These are phyloP conservation scores for Sebastes ruberrimus DNA, from an alignment of 2,797 vertebrate genomes.

Conservation along the genomic window DNA sequence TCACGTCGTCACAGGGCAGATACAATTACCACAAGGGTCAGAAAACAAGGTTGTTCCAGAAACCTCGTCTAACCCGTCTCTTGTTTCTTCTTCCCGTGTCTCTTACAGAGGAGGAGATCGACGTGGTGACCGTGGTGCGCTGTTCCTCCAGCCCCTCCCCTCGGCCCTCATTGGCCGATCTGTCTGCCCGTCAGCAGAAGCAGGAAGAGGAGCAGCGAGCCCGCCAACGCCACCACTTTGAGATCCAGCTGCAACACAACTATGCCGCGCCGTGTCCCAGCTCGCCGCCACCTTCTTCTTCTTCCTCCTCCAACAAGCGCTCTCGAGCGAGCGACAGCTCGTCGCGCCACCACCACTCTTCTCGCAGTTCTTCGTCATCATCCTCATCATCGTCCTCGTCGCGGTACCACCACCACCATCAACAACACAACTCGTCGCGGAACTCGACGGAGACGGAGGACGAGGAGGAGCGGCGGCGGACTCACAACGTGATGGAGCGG, in stretches of 20 bases:
- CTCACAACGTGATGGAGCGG: slow-evolving; percentile 87
- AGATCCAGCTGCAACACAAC: slow-evolving; percentile 87
- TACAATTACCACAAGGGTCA: background rate
- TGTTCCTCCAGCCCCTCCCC: slow-evolving; percentile 59
- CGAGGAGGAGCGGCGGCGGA: slow-evolving; percentile 82
- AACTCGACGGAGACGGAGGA: slow-evolving; percentile 74
- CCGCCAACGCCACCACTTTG: slow-evolving; percentile 71
- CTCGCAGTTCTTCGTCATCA: slow-evolving; percentile 42
- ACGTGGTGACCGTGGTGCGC: slow-evolving; percentile 83
- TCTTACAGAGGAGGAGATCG: slow-evolving; percentile 84
- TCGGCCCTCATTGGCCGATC: slow-evolving; percentile 23
- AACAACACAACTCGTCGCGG: slow-evolving; percentile 26
- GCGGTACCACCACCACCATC: slow-evolving; percentile 10
- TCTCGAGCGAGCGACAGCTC: slow-evolving; percentile 49
- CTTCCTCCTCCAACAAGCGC: slow-evolving; percentile 67
- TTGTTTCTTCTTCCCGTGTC: background rate
- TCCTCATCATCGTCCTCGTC: background rate
- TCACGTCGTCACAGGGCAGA: background rate
- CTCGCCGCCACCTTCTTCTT: slow-evolving; percentile 59
- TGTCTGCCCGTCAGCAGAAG: slow-evolving; percentile 49
- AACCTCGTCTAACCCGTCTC: background rate
- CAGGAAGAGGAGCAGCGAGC: slow-evolving; percentile 67
- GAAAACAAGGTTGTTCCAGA: background rate
- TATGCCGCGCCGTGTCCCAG: slow-evolving; percentile 84
- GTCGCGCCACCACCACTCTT: slow-evolving; percentile 36